Percentiles rank a stretch among this genome's conserved stretches.
Evolutionary conservation across 2,113 vertebrate genomes (phyloP).

Genomic region (Mirounga angustirostris): DNA sequence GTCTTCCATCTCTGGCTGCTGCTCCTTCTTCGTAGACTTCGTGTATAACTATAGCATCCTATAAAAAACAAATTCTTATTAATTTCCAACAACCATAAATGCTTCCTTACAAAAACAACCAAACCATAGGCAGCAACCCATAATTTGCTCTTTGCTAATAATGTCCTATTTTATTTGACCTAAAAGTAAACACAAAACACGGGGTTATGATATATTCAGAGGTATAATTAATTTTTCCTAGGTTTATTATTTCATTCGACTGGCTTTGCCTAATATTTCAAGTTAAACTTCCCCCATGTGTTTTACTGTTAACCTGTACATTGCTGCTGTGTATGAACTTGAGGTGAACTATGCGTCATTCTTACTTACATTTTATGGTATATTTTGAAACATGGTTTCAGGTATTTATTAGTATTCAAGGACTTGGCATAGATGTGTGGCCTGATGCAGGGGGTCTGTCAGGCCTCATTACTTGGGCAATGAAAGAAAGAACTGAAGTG

Average conservation of each 20-base stretch:
- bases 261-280: conserved; percentile 71
- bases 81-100: conserved; percentile 49
- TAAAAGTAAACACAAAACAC: conserved; percentile 21
- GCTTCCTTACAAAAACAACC: conserved; percentile 49
- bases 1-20: conserved; percentile 95
- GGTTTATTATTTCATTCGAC: conserved; percentile 49
- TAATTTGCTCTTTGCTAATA: neutral
- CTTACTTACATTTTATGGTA: conserved; percentile 82
- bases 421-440: conserved; percentile 82
- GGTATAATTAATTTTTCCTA: neutral
- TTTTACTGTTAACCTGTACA: conserved; percentile 4
- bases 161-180: neutral
- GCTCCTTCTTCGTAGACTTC: conserved; percentile 99
- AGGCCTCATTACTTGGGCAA: conserved; percentile 58
- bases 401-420: conserved; percentile 83
- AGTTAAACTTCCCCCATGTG: conserved; percentile 16
- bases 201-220: neutral
- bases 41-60: conserved; percentile 98
- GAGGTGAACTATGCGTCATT: conserved; percentile 82
- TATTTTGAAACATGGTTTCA: conserved; percentile 85
- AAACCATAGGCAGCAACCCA: neutral
- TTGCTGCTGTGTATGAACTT: conserved; percentile 77
- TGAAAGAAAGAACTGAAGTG: conserved; percentile 39
- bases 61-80: conserved; percentile 59
- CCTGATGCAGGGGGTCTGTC: conserved; percentile 79